Evolutionary conservation across 2,113 vertebrate species (phyloP).

Genomic region (Burhinus bistriatus): DNA sequence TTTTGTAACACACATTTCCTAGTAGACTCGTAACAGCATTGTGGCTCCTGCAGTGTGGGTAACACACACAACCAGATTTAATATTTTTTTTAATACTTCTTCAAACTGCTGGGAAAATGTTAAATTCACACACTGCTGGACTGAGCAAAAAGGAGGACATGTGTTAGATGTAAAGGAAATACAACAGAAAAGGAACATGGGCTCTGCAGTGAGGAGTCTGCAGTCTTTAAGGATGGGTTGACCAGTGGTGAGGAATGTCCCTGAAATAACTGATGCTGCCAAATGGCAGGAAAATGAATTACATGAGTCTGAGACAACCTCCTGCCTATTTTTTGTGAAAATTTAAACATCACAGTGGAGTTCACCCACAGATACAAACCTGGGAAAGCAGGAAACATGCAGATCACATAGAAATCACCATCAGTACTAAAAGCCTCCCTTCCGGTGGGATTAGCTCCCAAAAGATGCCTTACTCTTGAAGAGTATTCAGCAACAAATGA

Average conservation of each 20-base stretch:
- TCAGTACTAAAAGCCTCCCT: background rate
- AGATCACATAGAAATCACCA: background rate
- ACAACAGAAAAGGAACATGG: background rate
- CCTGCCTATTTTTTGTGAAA: background rate
- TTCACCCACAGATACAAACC: background rate
- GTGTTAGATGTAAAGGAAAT: background rate
- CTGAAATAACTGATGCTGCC: background rate
- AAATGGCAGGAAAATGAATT: background rate
- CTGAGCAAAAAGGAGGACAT: background rate
- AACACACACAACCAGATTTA: rapidly evolving
- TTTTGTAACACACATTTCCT: background rate
- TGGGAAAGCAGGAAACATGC: background rate
- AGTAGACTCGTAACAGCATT: background rate
- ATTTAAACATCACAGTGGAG: background rate
- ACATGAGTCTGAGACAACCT: background rate
- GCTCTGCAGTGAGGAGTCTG: background rate
- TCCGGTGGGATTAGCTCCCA: background rate
- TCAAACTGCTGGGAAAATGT: background rate
- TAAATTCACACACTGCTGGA: background rate
- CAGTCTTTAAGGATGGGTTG: background rate
- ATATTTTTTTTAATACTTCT: background rate
- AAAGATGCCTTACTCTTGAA: background rate
- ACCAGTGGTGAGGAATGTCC: background rate
- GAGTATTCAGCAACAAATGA: background rate
- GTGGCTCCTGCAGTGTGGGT: background rate